Percentiles rank a stretch among this genome's conserved stretches.
Conservation (phyloP, 2,888 invertebrate species). For the Leptura quadrifasciata region DNA sequence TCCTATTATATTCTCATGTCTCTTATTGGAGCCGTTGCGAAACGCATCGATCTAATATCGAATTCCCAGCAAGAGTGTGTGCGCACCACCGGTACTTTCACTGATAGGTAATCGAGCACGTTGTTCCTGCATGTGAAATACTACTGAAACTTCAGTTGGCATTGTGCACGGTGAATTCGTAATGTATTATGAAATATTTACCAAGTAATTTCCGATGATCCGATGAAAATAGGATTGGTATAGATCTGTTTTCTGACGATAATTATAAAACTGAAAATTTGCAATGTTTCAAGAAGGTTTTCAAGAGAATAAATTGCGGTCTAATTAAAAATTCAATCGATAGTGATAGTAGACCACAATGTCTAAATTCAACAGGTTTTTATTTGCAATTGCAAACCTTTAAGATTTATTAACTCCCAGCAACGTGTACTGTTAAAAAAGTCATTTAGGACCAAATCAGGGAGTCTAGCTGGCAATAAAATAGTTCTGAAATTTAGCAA, state of each 20-base stretch:
- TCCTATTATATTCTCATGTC: constrained; percentile 4
- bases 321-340: too few species aligned
- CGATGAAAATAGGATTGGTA: background rate
- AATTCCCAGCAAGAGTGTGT: constrained; percentile 7
- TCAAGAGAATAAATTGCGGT: background rate
- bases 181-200: background rate
- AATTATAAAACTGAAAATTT: background rate
- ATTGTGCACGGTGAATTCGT: background rate
- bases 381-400: too few species aligned
- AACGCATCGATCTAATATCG: background rate
- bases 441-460: too few species aligned
- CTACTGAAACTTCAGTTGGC: constrained; percentile 1
- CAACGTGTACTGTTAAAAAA: too few species aligned
- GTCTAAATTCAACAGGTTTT: too few species aligned
- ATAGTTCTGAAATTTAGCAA: too few species aligned
- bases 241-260: background rate
- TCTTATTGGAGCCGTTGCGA: constrained; percentile 7
- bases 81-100: constrained; percentile 7
- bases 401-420: too few species aligned
- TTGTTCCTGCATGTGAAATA: constrained; percentile 4
- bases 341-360: too few species aligned
- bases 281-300: background rate
- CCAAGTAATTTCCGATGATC: background rate
- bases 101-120: constrained; percentile 7
- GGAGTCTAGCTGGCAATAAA: too few species aligned